Evolutionary conservation across 2,888 invertebrate genomes (phyloP).

Genomic region (Synergus gifuensis): DNA sequence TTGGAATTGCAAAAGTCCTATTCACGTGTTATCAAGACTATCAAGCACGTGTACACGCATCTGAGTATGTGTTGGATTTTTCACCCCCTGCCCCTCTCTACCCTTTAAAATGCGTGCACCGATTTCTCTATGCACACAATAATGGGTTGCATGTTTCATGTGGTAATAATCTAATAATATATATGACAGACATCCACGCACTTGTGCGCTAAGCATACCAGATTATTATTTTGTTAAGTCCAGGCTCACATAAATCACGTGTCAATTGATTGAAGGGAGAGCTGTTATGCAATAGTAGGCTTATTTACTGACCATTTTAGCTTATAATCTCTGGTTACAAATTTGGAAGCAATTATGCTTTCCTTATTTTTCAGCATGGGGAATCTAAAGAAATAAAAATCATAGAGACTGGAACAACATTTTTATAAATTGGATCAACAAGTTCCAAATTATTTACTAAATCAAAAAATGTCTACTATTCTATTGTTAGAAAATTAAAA

Average conservation of each 20-base stretch:
- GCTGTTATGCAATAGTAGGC: neutral
- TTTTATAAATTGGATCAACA: too few relatives aligned
- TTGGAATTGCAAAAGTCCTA: too few relatives aligned
- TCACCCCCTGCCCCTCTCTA: neutral
- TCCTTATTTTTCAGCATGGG: neutral
- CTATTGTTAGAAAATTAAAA: too few relatives aligned
- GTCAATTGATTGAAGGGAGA: neutral
- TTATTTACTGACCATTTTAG: neutral
- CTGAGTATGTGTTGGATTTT: neutral
- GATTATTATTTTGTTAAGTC: neutral
- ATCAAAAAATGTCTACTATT: too few relatives aligned
- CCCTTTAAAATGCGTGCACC: neutral
- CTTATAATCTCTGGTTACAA: neutral
- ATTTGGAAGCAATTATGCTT: neutral
- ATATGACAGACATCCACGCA: neutral
- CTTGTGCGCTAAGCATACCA: neutral
- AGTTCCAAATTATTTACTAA: too few relatives aligned
- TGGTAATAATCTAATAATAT: neutral
- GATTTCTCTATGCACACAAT: neutral
- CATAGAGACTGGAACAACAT: too few relatives aligned
- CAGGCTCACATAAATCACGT: neutral
- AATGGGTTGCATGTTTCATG: neutral
- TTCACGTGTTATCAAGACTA: neutral
- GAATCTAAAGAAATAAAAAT: too few relatives aligned
- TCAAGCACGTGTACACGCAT: neutral